Evolutionary conservation across 2,888 invertebrate species (phyloP), one percentile per base, ranked within the genome.

Genomic region (Cephus rjabovi): DNA sequence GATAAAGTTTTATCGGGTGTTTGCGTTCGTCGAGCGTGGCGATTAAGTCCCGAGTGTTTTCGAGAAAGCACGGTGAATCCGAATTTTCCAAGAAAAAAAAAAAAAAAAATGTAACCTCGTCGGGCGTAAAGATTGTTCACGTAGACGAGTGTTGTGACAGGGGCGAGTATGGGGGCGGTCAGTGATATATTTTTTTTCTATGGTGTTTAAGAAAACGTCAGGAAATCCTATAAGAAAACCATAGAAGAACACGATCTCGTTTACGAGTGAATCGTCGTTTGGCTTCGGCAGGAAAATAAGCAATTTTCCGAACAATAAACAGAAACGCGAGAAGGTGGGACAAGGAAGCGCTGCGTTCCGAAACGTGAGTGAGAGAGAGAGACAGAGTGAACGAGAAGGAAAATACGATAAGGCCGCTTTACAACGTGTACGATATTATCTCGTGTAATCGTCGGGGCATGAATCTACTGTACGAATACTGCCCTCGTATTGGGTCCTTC

Each of bases 381-480:
- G 34, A 34, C 11, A 34, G 12, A 34, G 34, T 1, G 9, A 11
- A 0, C 0, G 1, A 15, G 33, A 30, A 71, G 30, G 11, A 30
- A 12, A 34, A 15, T 34, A 34, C 81, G 86, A 87, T 87, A 86
- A 85, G 79, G 77, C 82, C 81, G 82, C 80, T 84, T 87, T 82
- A 85, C 86, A 86, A 83, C 83, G 77, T 86, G 87, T 82, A 83
- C 79, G 79, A 85, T 84, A 84, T 88, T 86, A 87, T 87, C 88
- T 82, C 79, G 79, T 78, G 84, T 85, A 86, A 88, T 87, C 84
- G 34, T 84, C 79, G 80, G 76, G 78, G 80, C 74, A 35, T 35
- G 34, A 74, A 74, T 35, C 74, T 37, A 37, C 37, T 30, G 37
- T 74, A 74, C 74, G 37, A 37, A 37, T 74, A 31, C 31, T 71